Conservation (phyloP, 2,113 vertebrate species). For the Bombycilla garrulus region DNA sequence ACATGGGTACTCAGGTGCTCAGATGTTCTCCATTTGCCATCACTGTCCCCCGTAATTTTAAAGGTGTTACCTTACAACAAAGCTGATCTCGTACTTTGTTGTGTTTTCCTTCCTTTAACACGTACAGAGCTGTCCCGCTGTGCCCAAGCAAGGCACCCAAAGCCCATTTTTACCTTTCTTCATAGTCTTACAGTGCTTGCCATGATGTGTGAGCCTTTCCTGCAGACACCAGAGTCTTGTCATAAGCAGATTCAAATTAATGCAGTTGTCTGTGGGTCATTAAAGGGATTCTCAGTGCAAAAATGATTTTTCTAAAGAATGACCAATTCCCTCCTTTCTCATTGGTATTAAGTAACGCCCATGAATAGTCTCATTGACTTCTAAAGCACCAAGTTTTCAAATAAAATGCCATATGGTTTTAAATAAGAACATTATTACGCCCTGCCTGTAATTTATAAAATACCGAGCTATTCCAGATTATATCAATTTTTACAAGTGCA, state of each 20-base stretch:
- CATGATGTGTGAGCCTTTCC: neutral
- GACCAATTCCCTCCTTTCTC: neutral
- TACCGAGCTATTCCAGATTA: neutral
- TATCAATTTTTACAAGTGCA: neutral
- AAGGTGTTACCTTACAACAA: neutral
- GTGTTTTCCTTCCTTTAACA: neutral
- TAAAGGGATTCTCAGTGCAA: neutral
- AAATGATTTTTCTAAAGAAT: neutral
- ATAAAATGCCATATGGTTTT: neutral
- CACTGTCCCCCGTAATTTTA: neutral
- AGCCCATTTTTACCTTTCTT: neutral
- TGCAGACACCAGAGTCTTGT: neutral
- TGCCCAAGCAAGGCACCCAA: neutral
- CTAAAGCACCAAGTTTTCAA: neutral
- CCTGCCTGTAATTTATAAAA: neutral
- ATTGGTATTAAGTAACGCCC: neutral
- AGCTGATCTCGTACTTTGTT: neutral
- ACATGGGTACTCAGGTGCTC: neutral
- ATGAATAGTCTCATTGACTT: neutral
- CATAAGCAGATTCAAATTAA: neutral
- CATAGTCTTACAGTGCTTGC: neutral
- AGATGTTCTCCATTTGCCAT: neutral
- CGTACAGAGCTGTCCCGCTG: neutral
- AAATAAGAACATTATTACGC: neutral
- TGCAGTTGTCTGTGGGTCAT: neutral